These are phyloP conservation scores for Eutolmus rufibarbis DNA, from an alignment of 2,888 invertebrate species.

Conservation along the genomic window DNA sequence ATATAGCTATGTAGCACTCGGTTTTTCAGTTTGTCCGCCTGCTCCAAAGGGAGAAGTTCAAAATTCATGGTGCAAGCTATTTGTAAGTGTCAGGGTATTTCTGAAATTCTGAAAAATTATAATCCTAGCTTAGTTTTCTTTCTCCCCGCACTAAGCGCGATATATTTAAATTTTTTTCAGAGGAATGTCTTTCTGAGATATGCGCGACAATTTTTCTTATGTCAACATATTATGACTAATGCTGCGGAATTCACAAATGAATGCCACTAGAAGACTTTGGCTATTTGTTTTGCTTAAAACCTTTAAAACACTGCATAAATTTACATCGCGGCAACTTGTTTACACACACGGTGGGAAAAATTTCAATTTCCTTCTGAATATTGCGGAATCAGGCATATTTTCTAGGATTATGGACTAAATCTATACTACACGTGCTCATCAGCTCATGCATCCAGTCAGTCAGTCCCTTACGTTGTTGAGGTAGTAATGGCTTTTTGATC, in stretches of 20 bases:
- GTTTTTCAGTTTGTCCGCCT: not conserved
- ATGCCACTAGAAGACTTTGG: not conserved
- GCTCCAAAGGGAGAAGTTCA: not conserved
- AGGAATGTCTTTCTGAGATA: conserved; percentile 16
- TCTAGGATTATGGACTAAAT: not conserved
- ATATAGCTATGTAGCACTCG: not conserved
- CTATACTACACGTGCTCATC: not conserved
- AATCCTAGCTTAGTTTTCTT: conserved; percentile 30
- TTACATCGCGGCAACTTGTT: not conserved
- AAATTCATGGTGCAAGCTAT: conserved; percentile 10
- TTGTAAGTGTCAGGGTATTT: conserved; percentile 22
- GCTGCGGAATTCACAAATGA: conserved; percentile 21
- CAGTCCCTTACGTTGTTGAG: not conserved
- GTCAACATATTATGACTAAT: conserved; percentile 24
- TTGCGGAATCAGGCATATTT: not conserved
- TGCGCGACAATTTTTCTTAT: conserved; percentile 12
- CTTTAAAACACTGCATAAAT: conserved; percentile 2
- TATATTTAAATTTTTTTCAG: conserved; percentile 1
- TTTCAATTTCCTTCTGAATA: not conserved
- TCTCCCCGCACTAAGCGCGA: not conserved
- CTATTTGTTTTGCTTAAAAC: not conserved
- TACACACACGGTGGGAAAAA: not conserved
- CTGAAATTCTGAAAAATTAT: conserved; percentile 31
- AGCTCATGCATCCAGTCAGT: no score
- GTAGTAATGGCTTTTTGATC: no score